Base-by-base conservation (phyloP, 2,888 invertebrate genomes). In the Camponotus fellah region DNA sequence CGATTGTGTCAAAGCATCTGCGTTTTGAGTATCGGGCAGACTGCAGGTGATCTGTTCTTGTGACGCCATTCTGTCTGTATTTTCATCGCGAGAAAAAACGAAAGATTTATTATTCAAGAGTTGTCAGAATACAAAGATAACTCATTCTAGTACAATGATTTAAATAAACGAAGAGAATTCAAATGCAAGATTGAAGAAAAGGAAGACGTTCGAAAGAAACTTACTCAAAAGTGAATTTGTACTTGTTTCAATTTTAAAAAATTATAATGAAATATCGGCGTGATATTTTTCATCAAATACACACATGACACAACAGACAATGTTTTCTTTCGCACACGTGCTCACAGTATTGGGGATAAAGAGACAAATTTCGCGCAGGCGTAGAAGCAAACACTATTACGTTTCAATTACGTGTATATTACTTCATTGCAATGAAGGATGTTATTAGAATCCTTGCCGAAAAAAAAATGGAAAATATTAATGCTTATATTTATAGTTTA, bases 21-120 rank as follows among this genome's bases (percentile, higher is more conserved):
- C 90, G 58, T 92, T 91, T 83, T 94, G 94, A 0, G 94, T 94
- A 40, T 93, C 92, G 6, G 94, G 93, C 60, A 92, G 82, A 46
- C 90, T 92, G 21, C 86, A 71, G 8, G 91, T 88, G 14, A 88
- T 71, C 21, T 82, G 69, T 34, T 90, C 86, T 71, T 90, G 86
- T 32, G 83, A 60, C 1, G 60, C 76, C 90, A 88, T 90, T 56
- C 46, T 49, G 17, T n/a, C 17, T 5, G 6, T 14, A 49, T 17
- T 49, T 49, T 49, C 2, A 53, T 26, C 14, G 8, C 5, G 17
- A 40, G 12, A 2, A 17, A n/a, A 60, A 72, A 3, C 9, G 3
- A 49, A 21, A 37, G n/a, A 14, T 64, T 37, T 64, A 64, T 10
- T 21, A 40, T 26, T 40, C 8, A 56, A 40, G 26, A 34, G 26